Conservation (phyloP, 2,113 vertebrate species). For the Gopherus flavomarginatus region DNA sequence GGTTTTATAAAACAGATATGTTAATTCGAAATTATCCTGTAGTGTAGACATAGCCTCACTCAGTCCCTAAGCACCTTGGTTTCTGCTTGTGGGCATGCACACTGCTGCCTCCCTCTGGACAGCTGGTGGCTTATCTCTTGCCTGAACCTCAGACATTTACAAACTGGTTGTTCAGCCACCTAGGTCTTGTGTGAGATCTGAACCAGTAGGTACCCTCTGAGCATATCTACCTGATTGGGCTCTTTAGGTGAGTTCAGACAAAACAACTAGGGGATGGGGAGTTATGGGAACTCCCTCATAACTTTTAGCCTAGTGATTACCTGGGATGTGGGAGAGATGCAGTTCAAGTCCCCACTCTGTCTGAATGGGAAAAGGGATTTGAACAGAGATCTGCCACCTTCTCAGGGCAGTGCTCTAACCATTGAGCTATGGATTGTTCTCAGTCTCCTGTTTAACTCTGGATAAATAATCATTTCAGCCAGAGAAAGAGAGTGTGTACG, state of each 20-base stretch:
- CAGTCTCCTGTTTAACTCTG: neutral
- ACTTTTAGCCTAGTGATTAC: neutral
- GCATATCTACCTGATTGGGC: neutral
- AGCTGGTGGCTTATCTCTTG: neutral
- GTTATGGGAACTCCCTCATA: neutral
- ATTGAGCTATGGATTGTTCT: neutral
- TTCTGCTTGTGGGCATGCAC: neutral
- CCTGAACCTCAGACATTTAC: neutral
- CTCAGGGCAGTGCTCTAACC: no score
- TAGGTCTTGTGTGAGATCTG: neutral
- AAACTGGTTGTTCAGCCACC: neutral
- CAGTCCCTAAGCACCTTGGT: neutral
- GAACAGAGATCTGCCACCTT: no score
- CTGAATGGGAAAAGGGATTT: neutral
- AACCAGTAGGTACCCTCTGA: neutral
- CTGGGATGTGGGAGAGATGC: neutral
- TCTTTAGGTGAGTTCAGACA: neutral
- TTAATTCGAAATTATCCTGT: no score
- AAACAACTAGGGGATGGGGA: neutral
- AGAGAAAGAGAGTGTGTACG: no score
- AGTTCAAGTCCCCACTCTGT: neutral
- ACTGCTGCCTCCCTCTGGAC: neutral
- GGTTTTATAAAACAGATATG: no score
- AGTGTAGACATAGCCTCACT: neutral
- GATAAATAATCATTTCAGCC: neutral